A percentile compares a stretch with the other conserved stretches of the same genome.
Conservation (phyloP, 2,797 vertebrate genomes). For the Eulemur albifrons region DNA sequence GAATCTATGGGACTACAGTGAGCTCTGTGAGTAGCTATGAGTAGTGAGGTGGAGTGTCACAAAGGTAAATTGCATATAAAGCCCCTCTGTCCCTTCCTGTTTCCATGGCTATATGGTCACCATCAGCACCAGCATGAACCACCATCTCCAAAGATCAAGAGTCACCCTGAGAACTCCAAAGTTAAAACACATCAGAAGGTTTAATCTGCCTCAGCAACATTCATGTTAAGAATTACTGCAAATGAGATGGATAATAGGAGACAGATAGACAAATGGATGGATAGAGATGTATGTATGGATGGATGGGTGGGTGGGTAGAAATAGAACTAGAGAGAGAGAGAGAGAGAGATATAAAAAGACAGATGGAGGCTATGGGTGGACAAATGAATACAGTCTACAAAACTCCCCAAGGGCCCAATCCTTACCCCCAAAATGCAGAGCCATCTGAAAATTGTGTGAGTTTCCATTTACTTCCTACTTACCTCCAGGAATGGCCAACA, state of each 20-base stretch:
- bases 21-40: not conserved
- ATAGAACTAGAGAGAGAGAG: not conserved
- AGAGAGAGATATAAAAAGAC: not conserved
- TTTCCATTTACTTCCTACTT: not conserved
- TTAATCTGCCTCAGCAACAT: not conserved
- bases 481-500: not conserved
- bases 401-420: not conserved
- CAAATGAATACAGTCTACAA: not conserved
- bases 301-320: not conserved
- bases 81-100: not conserved
- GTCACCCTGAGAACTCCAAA: not conserved
- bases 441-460: not conserved
- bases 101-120: not conserved
- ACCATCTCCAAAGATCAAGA: not conserved
- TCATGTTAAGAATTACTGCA: not conserved
- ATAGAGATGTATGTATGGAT: too few relatives aligned
- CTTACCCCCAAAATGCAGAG: not conserved
- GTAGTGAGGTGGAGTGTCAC: not conserved
- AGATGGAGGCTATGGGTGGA: not conserved
- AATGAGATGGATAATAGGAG: too few relatives aligned
- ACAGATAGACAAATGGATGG: not conserved
- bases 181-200: not conserved
- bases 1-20: fast-evolving
- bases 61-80: not conserved
- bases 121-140: not conserved